Percentiles rank a stretch among this genome's conserved stretches.
Evolutionary conservation across 2,797 vertebrate species (phyloP).

Genomic region (Cirrhinus molitorella): DNA sequence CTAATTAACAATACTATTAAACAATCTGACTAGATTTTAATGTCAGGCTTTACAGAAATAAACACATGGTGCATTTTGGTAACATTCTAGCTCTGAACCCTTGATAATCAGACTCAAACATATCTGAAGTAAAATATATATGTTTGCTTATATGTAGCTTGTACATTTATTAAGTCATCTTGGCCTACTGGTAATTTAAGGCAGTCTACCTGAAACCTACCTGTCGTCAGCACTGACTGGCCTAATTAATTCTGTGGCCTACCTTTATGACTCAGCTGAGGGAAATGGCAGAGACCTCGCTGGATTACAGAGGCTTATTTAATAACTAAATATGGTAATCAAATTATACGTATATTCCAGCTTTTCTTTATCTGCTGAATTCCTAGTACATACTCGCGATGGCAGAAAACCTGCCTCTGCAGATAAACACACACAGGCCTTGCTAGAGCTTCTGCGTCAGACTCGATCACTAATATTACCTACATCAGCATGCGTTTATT

Average conservation of each 20-base stretch:
- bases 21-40: neutral
- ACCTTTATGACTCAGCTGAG: slow-evolving; percentile 47
- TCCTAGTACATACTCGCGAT: neutral
- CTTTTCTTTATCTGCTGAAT: neutral
- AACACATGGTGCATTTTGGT: neutral
- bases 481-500: neutral
- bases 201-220: slow-evolving; percentile 31
- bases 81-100: neutral
- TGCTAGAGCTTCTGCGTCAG: slow-evolving; percentile 3
- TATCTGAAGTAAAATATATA: neutral
- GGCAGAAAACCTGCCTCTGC: slow-evolving; percentile 16
- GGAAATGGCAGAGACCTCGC: slow-evolving; percentile 25
- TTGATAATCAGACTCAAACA: neutral
- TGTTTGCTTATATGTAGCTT: neutral
- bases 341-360: neutral
- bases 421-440: slow-evolving; percentile 35
- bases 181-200: slow-evolving; percentile 21
- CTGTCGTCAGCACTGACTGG: slow-evolving; percentile 19
- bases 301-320: neutral
- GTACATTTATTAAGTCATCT: slow-evolving; percentile 1
- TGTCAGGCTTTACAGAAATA: neutral
- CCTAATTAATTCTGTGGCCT: slow-evolving; percentile 42
- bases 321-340: neutral
- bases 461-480: neutral
- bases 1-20: neutral